Evolutionary conservation across 2,113 vertebrate species (phyloP).

Genomic region (Ploceus nigricollis): DNA sequence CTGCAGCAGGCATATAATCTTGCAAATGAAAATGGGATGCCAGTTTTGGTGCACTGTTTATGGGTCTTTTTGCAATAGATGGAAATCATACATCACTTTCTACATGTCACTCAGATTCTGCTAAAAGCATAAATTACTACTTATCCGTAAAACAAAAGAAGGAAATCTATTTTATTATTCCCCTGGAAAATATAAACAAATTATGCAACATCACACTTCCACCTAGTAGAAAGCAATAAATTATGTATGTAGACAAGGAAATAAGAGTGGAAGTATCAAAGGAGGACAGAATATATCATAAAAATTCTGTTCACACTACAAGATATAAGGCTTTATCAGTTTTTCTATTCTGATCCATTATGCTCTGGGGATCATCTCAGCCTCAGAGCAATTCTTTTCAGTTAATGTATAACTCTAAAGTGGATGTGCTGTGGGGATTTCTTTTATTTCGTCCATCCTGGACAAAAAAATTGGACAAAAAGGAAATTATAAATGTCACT

Average conservation of each 20-base stretch:
- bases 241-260: neutral
- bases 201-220: conserved; percentile 38
- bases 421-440: neutral
- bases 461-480: neutral
- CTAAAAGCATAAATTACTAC: conserved; percentile 24
- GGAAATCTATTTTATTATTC: conserved; percentile 19
- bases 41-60: neutral
- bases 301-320: neutral
- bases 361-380: neutral
- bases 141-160: conserved; percentile 1
- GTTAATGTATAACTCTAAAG: neutral
- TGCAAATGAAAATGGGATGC: neutral
- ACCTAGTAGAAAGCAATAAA: neutral
- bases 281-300: neutral
- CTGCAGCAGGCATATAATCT: neutral
- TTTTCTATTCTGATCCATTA: neutral
- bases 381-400: neutral
- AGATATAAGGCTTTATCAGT: neutral
- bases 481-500: neutral
- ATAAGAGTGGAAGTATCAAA: conserved; percentile 11
- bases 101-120: neutral
- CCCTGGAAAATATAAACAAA: conserved; percentile 26
- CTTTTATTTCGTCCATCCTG: neutral
- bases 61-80: neutral
- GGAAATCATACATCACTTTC: neutral